These are phyloP conservation scores for Teinopalpus imperialis DNA, from an alignment of 2,888 invertebrate genomes.

Conservation along the genomic window DNA sequence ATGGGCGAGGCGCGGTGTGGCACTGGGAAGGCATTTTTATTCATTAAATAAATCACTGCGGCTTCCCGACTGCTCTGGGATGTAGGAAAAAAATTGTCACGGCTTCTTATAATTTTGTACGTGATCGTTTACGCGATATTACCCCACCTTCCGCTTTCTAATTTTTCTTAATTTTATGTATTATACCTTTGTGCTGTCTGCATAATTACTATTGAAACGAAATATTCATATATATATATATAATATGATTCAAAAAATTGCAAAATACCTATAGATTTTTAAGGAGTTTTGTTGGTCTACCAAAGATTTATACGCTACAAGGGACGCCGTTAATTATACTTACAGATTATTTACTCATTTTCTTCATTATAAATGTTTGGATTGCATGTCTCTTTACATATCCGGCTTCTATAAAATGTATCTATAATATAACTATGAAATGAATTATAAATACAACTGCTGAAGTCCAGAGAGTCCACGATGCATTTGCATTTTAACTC, in stretches of 20 bases:
- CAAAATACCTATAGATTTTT: background rate
- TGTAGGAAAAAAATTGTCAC: conserved; percentile 75
- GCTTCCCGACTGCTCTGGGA: conserved; percentile 58
- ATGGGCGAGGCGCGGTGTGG: conserved; percentile 44
- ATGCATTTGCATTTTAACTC: too few relatives aligned
- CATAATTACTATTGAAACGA: conserved; percentile 27
- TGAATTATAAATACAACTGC: too few relatives aligned
- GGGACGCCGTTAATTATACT: too few relatives aligned
- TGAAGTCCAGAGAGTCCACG: too few relatives aligned
- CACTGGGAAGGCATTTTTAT: conserved; percentile 70
- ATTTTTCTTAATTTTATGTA: conserved; percentile 76
- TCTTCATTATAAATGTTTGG: too few relatives aligned
- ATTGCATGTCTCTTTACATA: background rate
- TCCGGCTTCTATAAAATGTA: too few relatives aligned
- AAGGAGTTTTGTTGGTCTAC: too few relatives aligned
- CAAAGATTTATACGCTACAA: too few relatives aligned
- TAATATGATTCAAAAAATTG: conserved; percentile 5
- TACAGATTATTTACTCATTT: too few relatives aligned
- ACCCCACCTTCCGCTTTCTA: conserved; percentile 56
- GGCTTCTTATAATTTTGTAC: conserved; percentile 78
- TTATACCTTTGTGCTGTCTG: conserved; percentile 52
- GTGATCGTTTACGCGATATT: conserved; percentile 69
- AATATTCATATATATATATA: too few relatives aligned
- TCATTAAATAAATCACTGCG: conserved; percentile 78
- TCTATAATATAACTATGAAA: too few relatives aligned